Evolutionary conservation across 1,140 invertebrate genomes (phyloP), one percentile per base, ranked within the genome.

Genomic region (Odontomachus brunneus): DNA sequence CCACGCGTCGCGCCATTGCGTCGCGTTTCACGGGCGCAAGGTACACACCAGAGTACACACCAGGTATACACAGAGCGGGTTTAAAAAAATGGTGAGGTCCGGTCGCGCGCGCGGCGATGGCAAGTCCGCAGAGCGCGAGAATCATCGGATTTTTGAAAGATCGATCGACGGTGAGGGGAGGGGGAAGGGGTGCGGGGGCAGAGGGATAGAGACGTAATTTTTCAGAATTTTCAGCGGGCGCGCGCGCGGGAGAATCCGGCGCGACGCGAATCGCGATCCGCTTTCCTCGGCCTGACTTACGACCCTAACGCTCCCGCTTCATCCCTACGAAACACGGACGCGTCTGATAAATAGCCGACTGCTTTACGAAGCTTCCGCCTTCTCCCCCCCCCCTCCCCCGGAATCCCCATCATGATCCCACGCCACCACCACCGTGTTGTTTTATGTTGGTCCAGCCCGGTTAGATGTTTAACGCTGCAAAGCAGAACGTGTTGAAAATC

Each of bases 261-360:
- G 24, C 72, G 17, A n/a, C n/a, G 51, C 19, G 57, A 72, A 72
- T 72, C 7, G 69, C 29, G 53, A 59, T 75, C 38, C 26, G 57
- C 29, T 63, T 63, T 38, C 49, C 57, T 49, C 72, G 2, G n/a
- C 26, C 72, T 24, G n/a, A 75, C 24, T 57, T 63, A 75, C 53
- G 57, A 74, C n/a, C n/a, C 72, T 60, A 48, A 74, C 71, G 33
- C 5, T n/a, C 55, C 55, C 14, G 26, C 33, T 75, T 60, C 51
- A 63, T 75, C 57, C 57, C 57, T 49, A 38, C 24, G 72, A n/a
- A 63, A 26, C 38, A 14, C 57, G 38, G 38, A 44, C 38, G 26
- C 15, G 38, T 75, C 72, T 75, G 59, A 75, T 59, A 63, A 75
- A 75, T 75, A 75, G 59, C 26, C 38, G 24, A 49, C 24, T 75